These are phyloP conservation scores for Sardina pilchardus DNA, from an alignment of 2,113 vertebrate genomes.

Conservation along the genomic window DNA sequence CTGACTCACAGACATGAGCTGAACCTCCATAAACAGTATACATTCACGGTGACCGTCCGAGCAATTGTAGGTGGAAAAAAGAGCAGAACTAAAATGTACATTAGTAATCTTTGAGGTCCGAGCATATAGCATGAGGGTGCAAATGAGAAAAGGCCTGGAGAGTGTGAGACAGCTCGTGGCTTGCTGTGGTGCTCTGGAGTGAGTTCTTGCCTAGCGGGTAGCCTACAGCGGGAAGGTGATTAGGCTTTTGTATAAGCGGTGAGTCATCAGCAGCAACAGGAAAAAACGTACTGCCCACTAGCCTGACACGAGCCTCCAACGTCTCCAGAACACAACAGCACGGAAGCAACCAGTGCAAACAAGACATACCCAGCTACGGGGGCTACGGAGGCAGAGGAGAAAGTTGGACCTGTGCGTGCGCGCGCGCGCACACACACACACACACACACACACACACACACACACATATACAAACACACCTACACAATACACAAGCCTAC, in stretches of 20 bases:
- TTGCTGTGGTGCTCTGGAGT: neutral
- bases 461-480: neutral
- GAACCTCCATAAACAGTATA: neutral
- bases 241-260: conserved; percentile 49
- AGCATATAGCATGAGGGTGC: neutral
- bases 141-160: neutral
- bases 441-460: neutral
- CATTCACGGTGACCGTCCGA: neutral
- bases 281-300: conserved; percentile 64
- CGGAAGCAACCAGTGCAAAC: neutral
- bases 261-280: conserved; percentile 64
- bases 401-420: neutral
- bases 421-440: neutral
- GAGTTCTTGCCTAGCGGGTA: conserved; percentile 28
- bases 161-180: neutral
- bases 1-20: neutral
- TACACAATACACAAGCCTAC: too few species aligned
- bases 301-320: conserved; percentile 60
- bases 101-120: neutral
- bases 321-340: neutral
- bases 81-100: neutral
- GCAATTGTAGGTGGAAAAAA: neutral
- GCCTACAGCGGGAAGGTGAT: conserved; percentile 33
- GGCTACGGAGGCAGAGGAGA: neutral
- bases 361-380: neutral